Evolutionary conservation across 2,888 invertebrate genomes (phyloP).

Genomic region (Coelinius sp.): DNA sequence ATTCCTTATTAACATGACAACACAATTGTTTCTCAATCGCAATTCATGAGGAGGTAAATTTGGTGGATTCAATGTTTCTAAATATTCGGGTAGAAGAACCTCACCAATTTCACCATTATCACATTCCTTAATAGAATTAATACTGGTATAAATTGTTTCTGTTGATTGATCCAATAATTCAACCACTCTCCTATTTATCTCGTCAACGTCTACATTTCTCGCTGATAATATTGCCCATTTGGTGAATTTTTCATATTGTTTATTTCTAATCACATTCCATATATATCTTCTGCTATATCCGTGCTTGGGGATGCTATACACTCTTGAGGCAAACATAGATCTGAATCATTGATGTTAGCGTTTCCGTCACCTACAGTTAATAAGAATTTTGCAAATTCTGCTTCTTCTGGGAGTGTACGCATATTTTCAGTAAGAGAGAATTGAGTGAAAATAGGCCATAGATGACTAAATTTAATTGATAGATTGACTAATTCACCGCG

Average conservation of each 20-base stretch:
- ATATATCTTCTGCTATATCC: background rate
- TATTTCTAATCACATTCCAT: background rate
- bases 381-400: constrained; percentile 46
- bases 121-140: background rate
- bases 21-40: too few relatives aligned
- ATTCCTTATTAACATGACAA: too few relatives aligned
- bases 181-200: too few relatives aligned
- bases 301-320: background rate
- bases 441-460: constrained; percentile 38
- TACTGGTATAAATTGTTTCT: background rate
- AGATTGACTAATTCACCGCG: constrained; percentile 43
- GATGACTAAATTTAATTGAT: constrained; percentile 48
- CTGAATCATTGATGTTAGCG: constrained; percentile 44
- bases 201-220: too few relatives aligned
- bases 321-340: constrained; percentile 31
- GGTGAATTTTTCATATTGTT: background rate
- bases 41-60: background rate
- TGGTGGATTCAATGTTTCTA: too few relatives aligned
- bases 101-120: background rate
- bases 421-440: too few relatives aligned
- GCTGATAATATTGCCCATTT: background rate
- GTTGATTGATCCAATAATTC: background rate
- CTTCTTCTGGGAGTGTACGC: too few relatives aligned
- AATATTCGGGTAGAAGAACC: too few relatives aligned
- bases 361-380: constrained; percentile 45